Evolutionary conservation across 1,140 invertebrate genomes (phyloP).

Genomic region (Aphelenchoides avenae): DNA sequence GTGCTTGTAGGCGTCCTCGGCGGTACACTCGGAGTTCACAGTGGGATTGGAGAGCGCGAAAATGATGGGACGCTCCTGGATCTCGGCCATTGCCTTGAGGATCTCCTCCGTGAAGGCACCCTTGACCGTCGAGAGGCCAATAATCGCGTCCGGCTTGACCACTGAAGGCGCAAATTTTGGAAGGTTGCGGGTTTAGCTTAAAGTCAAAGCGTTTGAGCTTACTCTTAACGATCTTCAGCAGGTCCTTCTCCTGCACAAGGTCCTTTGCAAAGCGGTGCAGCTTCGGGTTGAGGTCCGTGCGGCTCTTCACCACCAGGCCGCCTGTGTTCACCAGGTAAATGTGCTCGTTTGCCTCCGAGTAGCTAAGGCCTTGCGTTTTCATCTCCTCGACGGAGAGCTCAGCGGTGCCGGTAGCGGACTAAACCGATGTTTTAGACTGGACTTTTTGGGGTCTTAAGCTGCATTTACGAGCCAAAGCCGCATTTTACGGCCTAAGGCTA

Average conservation of each 20-base stretch:
- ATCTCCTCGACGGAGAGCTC: conserved; percentile 76
- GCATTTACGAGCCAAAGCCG: too few relatives aligned
- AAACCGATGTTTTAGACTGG: too few relatives aligned
- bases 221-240: conserved; percentile 74
- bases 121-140: conserved; percentile 74
- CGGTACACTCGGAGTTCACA: conserved; percentile 90
- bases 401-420: conserved; percentile 59
- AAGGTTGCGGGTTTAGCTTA: conserved; percentile 12
- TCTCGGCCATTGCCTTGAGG: conserved; percentile 76
- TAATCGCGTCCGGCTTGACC: conserved; percentile 77
- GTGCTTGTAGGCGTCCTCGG: conserved; percentile 78
- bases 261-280: conserved; percentile 83
- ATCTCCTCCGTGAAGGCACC: conserved; percentile 83
- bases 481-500: too few relatives aligned
- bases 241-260: conserved; percentile 70
- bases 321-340: conserved; percentile 70
- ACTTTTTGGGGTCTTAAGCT: too few relatives aligned
- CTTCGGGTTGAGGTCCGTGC: conserved; percentile 59
- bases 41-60: conserved; percentile 95
- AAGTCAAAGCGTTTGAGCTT: neutral
- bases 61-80: conserved; percentile 80
- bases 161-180: too few relatives aligned
- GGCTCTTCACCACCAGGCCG: conserved; percentile 60
- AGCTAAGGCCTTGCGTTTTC: conserved; percentile 61
- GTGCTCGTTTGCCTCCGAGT: conserved; percentile 72